Evolutionary conservation across 2,888 invertebrate species (phyloP).

Genomic region (Acanthosepion esculentum): DNA sequence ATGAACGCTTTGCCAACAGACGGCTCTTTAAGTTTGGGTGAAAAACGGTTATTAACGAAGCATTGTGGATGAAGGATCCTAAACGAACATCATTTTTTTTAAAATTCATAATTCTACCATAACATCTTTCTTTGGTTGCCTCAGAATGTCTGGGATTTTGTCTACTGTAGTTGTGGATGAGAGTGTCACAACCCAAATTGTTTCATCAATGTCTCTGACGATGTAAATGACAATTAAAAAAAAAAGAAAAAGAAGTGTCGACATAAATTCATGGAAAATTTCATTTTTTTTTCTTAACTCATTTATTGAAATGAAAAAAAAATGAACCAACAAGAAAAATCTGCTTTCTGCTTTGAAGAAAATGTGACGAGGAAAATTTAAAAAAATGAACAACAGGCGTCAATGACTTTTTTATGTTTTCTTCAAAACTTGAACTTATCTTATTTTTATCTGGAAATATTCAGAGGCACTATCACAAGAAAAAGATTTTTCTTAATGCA

Average conservation of each 20-base stretch:
- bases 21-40: not conserved
- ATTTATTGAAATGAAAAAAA: not conserved
- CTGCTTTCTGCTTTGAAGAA: not conserved
- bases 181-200: not conserved
- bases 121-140: not conserved
- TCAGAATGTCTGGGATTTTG: slow-evolving; percentile 12
- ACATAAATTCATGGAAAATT: not conserved
- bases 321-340: not conserved
- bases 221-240: not conserved
- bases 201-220: not conserved
- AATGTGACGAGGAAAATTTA: not conserved
- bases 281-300: not conserved
- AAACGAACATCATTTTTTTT: not conserved
- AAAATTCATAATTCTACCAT: too few species aligned
- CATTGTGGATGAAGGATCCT: not conserved
- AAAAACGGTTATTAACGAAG: not conserved
- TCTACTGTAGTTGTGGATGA: not conserved
- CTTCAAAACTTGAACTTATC: not conserved
- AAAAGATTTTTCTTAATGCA: not conserved
- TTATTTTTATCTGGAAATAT: too few species aligned
- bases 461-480: not conserved
- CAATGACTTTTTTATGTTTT: not conserved
- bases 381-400: not conserved
- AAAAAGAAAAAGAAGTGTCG: too few species aligned
- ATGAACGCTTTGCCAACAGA: not conserved